These are phyloP conservation scores for Paragorgia papillata DNA, from an alignment of 92 coral and sea anemone genomes.

Conservation along the genomic window DNA sequence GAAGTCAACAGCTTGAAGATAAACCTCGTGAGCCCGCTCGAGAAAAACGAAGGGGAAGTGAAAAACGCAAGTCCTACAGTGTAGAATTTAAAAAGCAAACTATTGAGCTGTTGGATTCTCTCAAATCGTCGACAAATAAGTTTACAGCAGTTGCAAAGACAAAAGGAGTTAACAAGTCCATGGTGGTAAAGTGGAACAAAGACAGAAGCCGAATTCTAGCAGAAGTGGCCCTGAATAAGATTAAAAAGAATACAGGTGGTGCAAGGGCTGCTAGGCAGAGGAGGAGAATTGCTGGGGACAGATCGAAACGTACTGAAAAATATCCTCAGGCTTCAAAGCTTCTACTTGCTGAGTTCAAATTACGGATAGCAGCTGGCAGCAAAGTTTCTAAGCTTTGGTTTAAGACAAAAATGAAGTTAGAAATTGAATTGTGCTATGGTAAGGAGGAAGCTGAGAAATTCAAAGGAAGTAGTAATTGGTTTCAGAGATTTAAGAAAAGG, in stretches of 20 bases:
- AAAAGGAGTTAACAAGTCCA: constrained; percentile 31
- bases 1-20: too few relatives aligned
- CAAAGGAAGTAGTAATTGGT: constrained; percentile 58
- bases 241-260: constrained; percentile 39
- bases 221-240: constrained; percentile 33
- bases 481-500: constrained; percentile 36
- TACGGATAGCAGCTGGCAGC: constrained; percentile 59
- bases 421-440: constrained; percentile 55
- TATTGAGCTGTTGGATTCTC: constrained; percentile 32
- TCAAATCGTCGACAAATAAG: background rate
- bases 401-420: constrained; percentile 50
- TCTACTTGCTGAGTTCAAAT: constrained; percentile 48
- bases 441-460: constrained; percentile 56
- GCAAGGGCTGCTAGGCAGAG: constrained; percentile 35
- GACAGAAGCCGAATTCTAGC: constrained; percentile 19
- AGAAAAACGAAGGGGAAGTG: too few relatives aligned
- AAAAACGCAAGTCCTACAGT: constrained; percentile 65
- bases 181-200: constrained; percentile 55
- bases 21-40: too few relatives aligned
- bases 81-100: constrained; percentile 58
- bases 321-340: constrained; percentile 52
- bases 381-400: constrained; percentile 64
- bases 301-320: too few relatives aligned
- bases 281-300: constrained; percentile 28
- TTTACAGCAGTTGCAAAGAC: background rate